These are phyloP conservation scores for Tenthredo notha DNA, from an alignment of 2,888 invertebrate species.

Conservation along the genomic window DNA sequence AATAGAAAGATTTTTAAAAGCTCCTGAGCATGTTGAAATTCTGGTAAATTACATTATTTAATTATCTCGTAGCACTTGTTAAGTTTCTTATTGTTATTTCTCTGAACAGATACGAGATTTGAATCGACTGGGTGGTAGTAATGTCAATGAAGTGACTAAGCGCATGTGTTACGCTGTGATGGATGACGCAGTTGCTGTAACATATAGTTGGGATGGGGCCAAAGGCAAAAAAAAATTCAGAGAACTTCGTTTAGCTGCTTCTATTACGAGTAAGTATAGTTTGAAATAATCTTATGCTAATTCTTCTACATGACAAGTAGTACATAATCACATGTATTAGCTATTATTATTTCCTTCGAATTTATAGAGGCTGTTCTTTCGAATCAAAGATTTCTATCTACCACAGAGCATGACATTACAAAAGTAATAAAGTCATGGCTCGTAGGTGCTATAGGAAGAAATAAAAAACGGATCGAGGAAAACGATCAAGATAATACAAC, in stretches of 20 bases:
- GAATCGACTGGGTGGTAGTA: constrained; percentile 28
- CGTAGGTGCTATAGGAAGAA: constrained; percentile 16
- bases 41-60: constrained; percentile 45
- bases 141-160: constrained; percentile 7
- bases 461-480: not conserved
- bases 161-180: constrained; percentile 31
- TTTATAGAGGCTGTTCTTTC: constrained; percentile 38
- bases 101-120: constrained; percentile 31
- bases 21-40: not conserved
- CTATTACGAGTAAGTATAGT: constrained; percentile 20
- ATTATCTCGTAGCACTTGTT: not conserved
- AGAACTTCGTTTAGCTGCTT: constrained; percentile 22
- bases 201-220: constrained; percentile 35
- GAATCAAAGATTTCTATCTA: not conserved
- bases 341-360: not conserved
- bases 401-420: constrained; percentile 9
- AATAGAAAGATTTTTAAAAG: constrained; percentile 9
- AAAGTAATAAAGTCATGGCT: constrained; percentile 26
- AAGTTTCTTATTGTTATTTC: not conserved
- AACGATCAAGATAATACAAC: not conserved
- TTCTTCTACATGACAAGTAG: not conserved
- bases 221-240: constrained; percentile 27
- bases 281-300: constrained; percentile 5
- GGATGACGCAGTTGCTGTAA: not conserved
- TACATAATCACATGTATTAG: not conserved